Conservation (phyloP, 2,888 invertebrate genomes). For the Oscheius sp. region DNA sequence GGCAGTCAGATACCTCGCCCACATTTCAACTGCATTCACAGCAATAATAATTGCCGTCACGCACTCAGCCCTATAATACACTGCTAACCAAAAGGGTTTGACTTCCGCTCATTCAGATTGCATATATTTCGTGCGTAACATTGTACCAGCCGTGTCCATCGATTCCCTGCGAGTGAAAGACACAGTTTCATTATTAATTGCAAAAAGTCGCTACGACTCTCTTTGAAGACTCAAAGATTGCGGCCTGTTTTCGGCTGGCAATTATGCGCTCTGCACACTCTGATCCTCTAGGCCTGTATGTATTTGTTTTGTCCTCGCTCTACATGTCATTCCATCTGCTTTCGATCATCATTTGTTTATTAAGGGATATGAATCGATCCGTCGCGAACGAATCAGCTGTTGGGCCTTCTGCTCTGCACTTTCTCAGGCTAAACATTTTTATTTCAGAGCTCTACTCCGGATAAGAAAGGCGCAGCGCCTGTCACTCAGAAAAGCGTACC, state of each 20-base stretch:
- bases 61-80: conserved; percentile 17
- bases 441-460: too few relatives aligned
- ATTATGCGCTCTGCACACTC: conserved; percentile 26
- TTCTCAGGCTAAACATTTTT: too few relatives aligned
- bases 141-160: neutral
- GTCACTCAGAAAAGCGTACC: too few relatives aligned
- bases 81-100: neutral
- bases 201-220: neutral
- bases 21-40: neutral
- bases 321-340: neutral
- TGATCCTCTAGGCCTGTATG: conserved; percentile 16
- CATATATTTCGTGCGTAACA: conserved; percentile 1
- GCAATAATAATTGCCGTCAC: conserved; percentile 24
- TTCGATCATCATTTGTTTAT: too few relatives aligned
- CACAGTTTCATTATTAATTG: neutral
- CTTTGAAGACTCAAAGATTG: neutral
- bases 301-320: conserved; percentile 21
- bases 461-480: too few relatives aligned
- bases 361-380: too few relatives aligned
- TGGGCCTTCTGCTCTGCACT: too few relatives aligned
- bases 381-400: too few relatives aligned
- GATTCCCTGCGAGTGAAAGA: too few relatives aligned
- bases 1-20: neutral
- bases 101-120: conserved; percentile 20
- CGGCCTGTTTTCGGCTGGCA: conserved; percentile 26